These are phyloP conservation scores for Peromyscus eremicus DNA, from an alignment of 2,797 vertebrate species.

Conservation along the genomic window DNA sequence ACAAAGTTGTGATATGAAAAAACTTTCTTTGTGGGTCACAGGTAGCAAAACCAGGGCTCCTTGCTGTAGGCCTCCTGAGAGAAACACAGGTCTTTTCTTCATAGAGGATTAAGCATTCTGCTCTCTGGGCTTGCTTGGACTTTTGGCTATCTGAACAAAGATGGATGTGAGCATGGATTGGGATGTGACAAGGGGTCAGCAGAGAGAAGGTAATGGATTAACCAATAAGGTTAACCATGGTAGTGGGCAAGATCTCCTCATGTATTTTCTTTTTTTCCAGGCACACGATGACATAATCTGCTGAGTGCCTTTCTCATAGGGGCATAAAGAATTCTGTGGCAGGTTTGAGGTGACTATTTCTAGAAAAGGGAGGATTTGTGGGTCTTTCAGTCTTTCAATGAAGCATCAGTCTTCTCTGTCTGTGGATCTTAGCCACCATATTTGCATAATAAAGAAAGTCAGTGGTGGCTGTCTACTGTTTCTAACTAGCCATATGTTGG, in stretches of 20 bases:
- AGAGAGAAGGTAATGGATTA: background rate
- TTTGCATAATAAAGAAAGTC: constrained; percentile 46
- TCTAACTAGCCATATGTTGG: background rate
- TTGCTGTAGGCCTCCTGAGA: background rate
- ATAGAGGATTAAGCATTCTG: background rate
- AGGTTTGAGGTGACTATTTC: background rate
- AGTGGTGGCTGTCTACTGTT: background rate
- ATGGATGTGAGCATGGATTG: background rate
- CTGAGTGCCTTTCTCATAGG: background rate
- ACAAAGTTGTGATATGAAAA: background rate
- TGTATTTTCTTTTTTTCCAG: background rate
- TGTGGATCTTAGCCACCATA: background rate
- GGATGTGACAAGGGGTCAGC: background rate
- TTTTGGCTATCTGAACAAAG: background rate
- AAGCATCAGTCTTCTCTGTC: background rate
- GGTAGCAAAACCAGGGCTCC: background rate
- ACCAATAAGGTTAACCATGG: background rate
- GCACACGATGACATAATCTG: background rate
- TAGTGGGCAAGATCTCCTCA: background rate
- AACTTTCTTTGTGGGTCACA: background rate
- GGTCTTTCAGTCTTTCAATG: background rate
- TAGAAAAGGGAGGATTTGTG: background rate
- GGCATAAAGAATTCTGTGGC: background rate
- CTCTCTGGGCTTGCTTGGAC: background rate
- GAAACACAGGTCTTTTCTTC: background rate